Evolutionary conservation across 2,113 vertebrate species (phyloP).

Genomic region (Zapornia atra): DNA sequence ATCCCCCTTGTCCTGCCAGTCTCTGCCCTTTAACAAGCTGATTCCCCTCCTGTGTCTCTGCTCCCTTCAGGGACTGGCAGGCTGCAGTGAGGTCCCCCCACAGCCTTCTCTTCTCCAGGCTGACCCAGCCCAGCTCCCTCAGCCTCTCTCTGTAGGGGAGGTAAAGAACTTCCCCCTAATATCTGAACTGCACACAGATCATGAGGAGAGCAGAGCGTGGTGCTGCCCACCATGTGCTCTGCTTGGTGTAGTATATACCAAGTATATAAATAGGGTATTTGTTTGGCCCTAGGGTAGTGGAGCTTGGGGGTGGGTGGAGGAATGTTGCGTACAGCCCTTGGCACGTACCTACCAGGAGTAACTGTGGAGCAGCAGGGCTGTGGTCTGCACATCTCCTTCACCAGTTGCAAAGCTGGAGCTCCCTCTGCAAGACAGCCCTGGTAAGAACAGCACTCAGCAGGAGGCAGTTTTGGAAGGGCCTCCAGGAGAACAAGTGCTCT

Average conservation of each 20-base stretch:
- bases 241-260: background rate
- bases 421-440: background rate
- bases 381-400: background rate
- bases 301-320: background rate
- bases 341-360: background rate
- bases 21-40: too few relatives aligned
- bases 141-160: too few relatives aligned
- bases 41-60: too few relatives aligned
- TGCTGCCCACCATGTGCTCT: fast-evolving
- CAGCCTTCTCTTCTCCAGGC: too few relatives aligned
- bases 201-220: background rate
- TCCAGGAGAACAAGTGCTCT: background rate
- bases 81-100: too few relatives aligned
- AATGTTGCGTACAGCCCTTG: fast-evolving
- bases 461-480: background rate
- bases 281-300: background rate
- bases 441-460: background rate
- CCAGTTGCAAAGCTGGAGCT: background rate
- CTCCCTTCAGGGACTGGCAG: too few relatives aligned
- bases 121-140: too few relatives aligned
- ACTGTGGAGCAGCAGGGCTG: background rate
- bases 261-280: background rate
- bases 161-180: too few relatives aligned
- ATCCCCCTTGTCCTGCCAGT: too few relatives aligned
- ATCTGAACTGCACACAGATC: background rate